phyloP scores from a whole-genome alignment of 2,797 vertebrate genomes.

The Macroramphosus scolopax region DNA sequence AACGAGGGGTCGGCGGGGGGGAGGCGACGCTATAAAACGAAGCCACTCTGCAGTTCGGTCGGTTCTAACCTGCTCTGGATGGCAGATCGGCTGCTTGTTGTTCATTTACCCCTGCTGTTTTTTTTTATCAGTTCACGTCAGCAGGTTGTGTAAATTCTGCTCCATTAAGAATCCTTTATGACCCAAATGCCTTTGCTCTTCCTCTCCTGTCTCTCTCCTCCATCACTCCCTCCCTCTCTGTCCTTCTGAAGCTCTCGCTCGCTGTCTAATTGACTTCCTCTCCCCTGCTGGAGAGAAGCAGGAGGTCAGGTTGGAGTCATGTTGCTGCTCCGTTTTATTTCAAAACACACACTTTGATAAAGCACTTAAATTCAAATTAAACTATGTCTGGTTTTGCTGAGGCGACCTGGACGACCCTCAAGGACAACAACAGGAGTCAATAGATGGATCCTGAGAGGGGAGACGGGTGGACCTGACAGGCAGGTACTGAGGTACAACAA shows the following conservation, averaged over 20 bases:
- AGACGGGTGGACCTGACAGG: too few relatives aligned
- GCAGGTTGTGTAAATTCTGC: constrained; percentile 74
- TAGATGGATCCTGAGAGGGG: too few relatives aligned
- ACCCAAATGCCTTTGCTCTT: constrained; percentile 42
- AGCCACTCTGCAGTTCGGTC: constrained; percentile 51
- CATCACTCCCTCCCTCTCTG: too few relatives aligned
- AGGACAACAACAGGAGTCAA: too few relatives aligned
- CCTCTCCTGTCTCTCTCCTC: constrained; percentile 21
- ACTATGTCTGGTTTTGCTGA: too few relatives aligned
- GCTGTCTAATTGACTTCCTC: constrained; percentile 35
- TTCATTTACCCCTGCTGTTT: constrained; percentile 46
- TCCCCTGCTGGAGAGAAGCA: constrained; percentile 9
- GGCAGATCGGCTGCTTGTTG: constrained; percentile 49
- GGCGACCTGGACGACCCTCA: too few relatives aligned
- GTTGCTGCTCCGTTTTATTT: too few relatives aligned
- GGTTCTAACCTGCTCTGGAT: constrained; percentile 54
- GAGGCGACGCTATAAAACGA: constrained; percentile 35
- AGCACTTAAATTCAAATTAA: too few relatives aligned
- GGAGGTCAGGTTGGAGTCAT: constrained; percentile 10
- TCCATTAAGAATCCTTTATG: constrained; percentile 70
- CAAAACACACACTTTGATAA: too few relatives aligned
- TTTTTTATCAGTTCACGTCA: constrained; percentile 66
- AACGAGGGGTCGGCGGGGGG: too few relatives aligned
- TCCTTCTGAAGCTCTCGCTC: constrained; percentile 35
- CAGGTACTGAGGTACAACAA: too few relatives aligned